Percentiles rank a stretch among this genome's conserved stretches.
Conservation (phyloP, 1,140 invertebrate species). For the Drosophila varians region DNA sequence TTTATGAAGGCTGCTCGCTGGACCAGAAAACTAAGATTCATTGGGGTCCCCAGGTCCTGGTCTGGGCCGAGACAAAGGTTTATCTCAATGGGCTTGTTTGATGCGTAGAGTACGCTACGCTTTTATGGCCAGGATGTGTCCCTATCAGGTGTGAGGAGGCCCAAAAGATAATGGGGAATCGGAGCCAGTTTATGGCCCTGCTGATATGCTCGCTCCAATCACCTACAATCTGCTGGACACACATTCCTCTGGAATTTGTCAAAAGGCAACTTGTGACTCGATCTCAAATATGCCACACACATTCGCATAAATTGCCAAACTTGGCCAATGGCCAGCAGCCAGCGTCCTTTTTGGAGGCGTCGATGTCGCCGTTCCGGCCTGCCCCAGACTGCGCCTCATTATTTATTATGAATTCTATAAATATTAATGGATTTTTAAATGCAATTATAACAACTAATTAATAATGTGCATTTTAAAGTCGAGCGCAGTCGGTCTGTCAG, state of each 20-base stretch:
- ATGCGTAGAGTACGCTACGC: constrained; percentile 49
- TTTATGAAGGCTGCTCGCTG: constrained; percentile 68
- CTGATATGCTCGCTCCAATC: constrained; percentile 38
- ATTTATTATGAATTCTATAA: constrained; percentile 83
- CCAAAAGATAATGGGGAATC: constrained; percentile 1
- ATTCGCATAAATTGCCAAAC: constrained; percentile 76
- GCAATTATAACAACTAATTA: constrained; percentile 84
- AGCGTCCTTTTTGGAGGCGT: constrained; percentile 63
- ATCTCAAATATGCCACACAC: constrained; percentile 74
- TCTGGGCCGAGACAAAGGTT: neutral
- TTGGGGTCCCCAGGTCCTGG: neutral
- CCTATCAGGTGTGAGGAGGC: constrained; percentile 12
- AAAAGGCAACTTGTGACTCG: constrained; percentile 64
- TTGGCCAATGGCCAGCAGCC: constrained; percentile 32
- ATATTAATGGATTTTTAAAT: constrained; percentile 83
- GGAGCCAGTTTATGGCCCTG: neutral
- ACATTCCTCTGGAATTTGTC: constrained; percentile 74
- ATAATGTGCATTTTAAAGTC: constrained; percentile 81
- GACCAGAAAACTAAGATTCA: constrained; percentile 29
- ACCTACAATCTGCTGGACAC: constrained; percentile 21
- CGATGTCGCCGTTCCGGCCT: constrained; percentile 46
- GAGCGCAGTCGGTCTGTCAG: constrained; percentile 34
- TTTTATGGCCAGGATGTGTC: neutral
- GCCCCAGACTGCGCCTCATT: constrained; percentile 59
- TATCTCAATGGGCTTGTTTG: neutral